These are phyloP conservation scores for Heliopora coerulea DNA, from an alignment of 92 coral and sea anemone species.

Conservation along the genomic window DNA sequence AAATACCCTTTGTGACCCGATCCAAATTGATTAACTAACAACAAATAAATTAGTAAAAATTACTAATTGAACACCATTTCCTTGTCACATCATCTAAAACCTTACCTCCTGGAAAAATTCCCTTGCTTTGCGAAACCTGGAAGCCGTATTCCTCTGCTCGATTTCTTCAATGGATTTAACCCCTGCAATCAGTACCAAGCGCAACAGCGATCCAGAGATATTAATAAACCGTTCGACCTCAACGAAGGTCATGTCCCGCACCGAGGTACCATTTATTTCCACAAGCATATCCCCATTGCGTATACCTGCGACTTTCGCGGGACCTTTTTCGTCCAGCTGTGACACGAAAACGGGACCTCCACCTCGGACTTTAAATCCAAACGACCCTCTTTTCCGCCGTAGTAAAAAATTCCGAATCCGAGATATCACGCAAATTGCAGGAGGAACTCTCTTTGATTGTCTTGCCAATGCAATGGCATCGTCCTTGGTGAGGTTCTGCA, in stretches of 20 bases:
- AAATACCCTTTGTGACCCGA: background rate
- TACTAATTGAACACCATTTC: too few species aligned
- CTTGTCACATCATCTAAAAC: background rate
- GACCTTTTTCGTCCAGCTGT: constrained; percentile 74
- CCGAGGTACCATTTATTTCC: constrained; percentile 74
- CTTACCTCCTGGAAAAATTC: constrained; percentile 89
- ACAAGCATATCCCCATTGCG: constrained; percentile 85
- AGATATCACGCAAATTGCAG: constrained; percentile 93
- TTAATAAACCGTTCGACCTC: constrained; percentile 79
- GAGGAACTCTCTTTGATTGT: constrained; percentile 93
- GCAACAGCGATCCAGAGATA: constrained; percentile 78
- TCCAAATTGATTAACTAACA: too few species aligned
- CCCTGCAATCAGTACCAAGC: constrained; percentile 86
- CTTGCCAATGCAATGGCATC: constrained; percentile 75
- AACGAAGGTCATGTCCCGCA: constrained; percentile 77
- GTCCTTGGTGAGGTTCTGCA: constrained; percentile 80
- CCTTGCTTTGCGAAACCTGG: constrained; percentile 77
- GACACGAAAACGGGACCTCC: constrained; percentile 89
- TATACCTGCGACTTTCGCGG: constrained; percentile 86
- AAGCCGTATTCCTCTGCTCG: constrained; percentile 66
- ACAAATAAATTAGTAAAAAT: too few species aligned
- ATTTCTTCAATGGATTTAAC: constrained; percentile 73
- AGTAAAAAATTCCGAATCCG: constrained; percentile 92
- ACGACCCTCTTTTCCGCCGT: constrained; percentile 81
- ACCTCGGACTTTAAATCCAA: constrained; percentile 93